A percentile compares a stretch with the other conserved stretches of the same genome.
Conservation (phyloP, 2,888 invertebrate species). For the Apamea monoglypha region DNA sequence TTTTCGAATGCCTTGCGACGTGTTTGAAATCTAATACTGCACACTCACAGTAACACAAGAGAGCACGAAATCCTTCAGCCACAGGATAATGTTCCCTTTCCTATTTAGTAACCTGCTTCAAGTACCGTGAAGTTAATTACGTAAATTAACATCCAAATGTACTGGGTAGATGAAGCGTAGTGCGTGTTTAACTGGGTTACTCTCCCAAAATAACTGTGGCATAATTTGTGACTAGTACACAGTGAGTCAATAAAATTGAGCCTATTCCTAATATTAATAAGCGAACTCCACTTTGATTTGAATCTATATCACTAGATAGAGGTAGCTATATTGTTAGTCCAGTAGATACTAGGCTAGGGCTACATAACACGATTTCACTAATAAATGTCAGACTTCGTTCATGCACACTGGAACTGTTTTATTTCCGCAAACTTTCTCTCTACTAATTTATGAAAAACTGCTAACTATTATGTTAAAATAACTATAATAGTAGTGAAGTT, state of each 20-base stretch:
- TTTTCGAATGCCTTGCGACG: constrained; percentile 60
- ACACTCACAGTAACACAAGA: constrained; percentile 32
- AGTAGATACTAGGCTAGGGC: neutral
- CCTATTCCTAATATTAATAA: constrained; percentile 19
- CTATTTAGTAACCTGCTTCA: constrained; percentile 39
- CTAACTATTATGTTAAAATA: neutral
- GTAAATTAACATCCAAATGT: constrained; percentile 41
- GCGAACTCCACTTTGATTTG: neutral
- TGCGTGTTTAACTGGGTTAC: constrained; percentile 73
- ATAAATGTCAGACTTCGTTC: constrained; percentile 27
- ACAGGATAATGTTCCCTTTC: constrained; percentile 50
- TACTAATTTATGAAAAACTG: constrained; percentile 4
- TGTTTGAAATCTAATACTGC: constrained; percentile 62
- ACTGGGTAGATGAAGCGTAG: constrained; percentile 41
- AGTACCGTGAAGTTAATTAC: constrained; percentile 48
- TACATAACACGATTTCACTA: constrained; percentile 7
- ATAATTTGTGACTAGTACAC: constrained; percentile 70
- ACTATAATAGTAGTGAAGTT: neutral
- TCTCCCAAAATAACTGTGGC: constrained; percentile 79
- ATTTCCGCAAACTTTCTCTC: constrained; percentile 4
- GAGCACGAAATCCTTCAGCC: constrained; percentile 49
- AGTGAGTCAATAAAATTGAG: constrained; percentile 59
- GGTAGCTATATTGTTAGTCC: neutral
- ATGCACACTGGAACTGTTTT: constrained; percentile 10
- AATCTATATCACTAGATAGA: neutral